A percentile compares a stretch with the other conserved stretches of the same genome.
Conservation (phyloP, 1,140 invertebrate genomes). For the Orius laevigatus region DNA sequence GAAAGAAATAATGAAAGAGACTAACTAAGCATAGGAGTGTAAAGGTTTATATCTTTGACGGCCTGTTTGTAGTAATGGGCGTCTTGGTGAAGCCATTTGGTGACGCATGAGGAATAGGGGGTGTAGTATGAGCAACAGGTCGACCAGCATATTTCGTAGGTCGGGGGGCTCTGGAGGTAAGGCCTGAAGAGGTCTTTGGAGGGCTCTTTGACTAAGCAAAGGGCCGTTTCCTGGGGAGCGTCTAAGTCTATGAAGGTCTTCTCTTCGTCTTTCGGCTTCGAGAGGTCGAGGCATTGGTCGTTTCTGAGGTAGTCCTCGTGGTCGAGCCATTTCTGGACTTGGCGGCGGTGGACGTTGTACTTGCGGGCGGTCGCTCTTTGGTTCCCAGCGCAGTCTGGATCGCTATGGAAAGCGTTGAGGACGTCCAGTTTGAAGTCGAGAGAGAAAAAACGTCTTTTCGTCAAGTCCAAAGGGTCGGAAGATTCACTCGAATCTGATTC, state of each 20-base stretch:
- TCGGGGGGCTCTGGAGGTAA: not conserved
- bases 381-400: conserved; percentile 36
- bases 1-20: conserved; percentile 2
- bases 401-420: conserved; percentile 33
- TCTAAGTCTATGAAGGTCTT: not conserved
- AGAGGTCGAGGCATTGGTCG: conserved; percentile 23
- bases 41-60: conserved; percentile 13
- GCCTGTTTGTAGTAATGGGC: conserved; percentile 15
- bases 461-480: conserved; percentile 22
- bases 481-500: conserved; percentile 12
- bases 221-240: conserved; percentile 22
- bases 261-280: conserved; percentile 13
- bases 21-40: conserved; percentile 10
- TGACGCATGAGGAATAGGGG: conserved; percentile 9
- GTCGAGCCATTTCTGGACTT: conserved; percentile 44
- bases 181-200: conserved; percentile 5
- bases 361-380: conserved; percentile 42
- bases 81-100: conserved; percentile 12
- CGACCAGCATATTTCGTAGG: conserved; percentile 1
- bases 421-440: conserved; percentile 34
- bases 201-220: conserved; percentile 21
- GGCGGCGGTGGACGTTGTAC: conserved; percentile 42
- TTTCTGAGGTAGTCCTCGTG: conserved; percentile 33
- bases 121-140: conserved; percentile 7
- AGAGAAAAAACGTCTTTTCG: conserved; percentile 33